These are phyloP conservation scores for Cosmia pyralina DNA, from an alignment of 2,888 invertebrate species.

Conservation along the genomic window DNA sequence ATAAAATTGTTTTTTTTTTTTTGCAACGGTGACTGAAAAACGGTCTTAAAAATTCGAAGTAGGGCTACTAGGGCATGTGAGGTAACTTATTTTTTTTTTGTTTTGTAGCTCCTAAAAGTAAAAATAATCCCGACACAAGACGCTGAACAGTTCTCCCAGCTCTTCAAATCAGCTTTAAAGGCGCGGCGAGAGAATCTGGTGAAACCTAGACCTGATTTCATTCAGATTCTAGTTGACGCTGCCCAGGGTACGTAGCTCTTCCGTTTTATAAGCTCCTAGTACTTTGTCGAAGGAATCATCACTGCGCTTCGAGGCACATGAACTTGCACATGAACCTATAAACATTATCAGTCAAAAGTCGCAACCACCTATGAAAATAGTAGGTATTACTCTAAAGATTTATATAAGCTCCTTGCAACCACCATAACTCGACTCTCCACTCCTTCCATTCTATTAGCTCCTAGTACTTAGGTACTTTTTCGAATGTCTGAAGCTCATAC, in stretches of 20 bases:
- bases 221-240: slow-evolving; percentile 77
- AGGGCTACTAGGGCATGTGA: too few relatives aligned
- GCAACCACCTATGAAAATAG: too few relatives aligned
- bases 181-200: slow-evolving; percentile 72
- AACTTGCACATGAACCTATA: background rate
- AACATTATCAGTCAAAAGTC: background rate
- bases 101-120: slow-evolving; percentile 72
- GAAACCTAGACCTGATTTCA: slow-evolving; percentile 76
- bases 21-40: too few relatives aligned
- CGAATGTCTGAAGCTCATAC: too few relatives aligned
- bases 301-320: background rate
- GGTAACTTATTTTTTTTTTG: too few relatives aligned
- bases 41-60: too few relatives aligned
- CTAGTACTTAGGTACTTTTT: background rate
- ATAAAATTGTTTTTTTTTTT: too few relatives aligned
- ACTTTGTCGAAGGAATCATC: slow-evolving; percentile 1
- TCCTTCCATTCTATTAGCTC: background rate
- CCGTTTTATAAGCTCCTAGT: slow-evolving; percentile 1
- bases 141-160: slow-evolving; percentile 74
- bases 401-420: too few relatives aligned
- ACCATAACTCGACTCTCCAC: background rate
- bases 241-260: slow-evolving; percentile 67
- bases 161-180: slow-evolving; percentile 77
- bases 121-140: slow-evolving; percentile 75
- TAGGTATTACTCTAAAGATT: too few relatives aligned